Evolutionary conservation across 2,888 invertebrate species (phyloP).

Genomic region (Oithona nana): DNA sequence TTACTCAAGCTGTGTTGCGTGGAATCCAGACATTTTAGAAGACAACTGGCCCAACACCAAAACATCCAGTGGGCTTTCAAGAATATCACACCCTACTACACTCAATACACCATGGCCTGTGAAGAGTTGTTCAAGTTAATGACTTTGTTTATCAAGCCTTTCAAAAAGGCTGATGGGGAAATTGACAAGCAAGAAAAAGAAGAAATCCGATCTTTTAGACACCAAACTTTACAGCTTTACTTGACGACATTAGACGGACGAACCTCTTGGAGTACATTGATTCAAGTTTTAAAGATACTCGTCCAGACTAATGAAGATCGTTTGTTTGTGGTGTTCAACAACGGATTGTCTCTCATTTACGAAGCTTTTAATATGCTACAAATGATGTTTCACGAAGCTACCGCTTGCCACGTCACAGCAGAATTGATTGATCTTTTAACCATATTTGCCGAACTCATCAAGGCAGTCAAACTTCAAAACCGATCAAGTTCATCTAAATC

Average conservation of each 20-base stretch:
- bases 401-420: constrained; percentile 61
- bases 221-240: constrained; percentile 69
- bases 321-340: constrained; percentile 69
- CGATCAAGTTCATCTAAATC: constrained; percentile 31
- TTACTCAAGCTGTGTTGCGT: constrained; percentile 51
- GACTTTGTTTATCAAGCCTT: constrained; percentile 49
- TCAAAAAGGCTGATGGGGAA: constrained; percentile 32
- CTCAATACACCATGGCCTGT: constrained; percentile 59
- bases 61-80: constrained; percentile 93
- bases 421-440: constrained; percentile 64
- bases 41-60: constrained; percentile 72
- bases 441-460: constrained; percentile 33
- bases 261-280: constrained; percentile 81
- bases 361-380: constrained; percentile 77
- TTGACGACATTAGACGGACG: constrained; percentile 69
- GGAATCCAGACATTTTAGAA: constrained; percentile 62
- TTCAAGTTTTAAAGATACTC: constrained; percentile 59
- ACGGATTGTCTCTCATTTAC: constrained; percentile 59
- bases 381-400: constrained; percentile 82
- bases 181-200: constrained; percentile 54
- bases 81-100: constrained; percentile 86
- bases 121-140: constrained; percentile 79
- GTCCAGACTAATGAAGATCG: constrained; percentile 77
- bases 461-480: constrained; percentile 24
- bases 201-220: constrained; percentile 65